Percentiles rank a stretch among this genome's conserved stretches.
These are phyloP conservation scores for Oreochromis grahami DNA, from an alignment of 2,797 vertebrate genomes.

Conservation along the genomic window DNA sequence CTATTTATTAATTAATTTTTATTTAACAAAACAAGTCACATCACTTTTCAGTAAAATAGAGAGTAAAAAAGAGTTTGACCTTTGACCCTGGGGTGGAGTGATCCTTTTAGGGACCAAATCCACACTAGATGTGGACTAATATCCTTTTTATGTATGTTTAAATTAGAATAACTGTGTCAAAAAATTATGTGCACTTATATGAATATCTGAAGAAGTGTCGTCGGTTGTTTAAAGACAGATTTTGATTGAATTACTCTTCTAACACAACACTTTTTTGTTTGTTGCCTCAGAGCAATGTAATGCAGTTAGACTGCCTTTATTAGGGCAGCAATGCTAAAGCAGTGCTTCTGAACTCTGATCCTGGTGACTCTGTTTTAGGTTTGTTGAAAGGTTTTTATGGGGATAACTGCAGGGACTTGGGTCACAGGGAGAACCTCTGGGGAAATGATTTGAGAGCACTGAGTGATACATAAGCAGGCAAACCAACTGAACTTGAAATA, in stretches of 20 bases:
- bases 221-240: not conserved
- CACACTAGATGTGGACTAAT: not conserved
- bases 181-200: not conserved
- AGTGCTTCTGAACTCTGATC: not conserved
- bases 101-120: not conserved
- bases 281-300: not conserved
- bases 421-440: not conserved
- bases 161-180: not conserved
- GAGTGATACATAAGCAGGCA: not conserved
- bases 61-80: not conserved
- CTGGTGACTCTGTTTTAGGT: not conserved
- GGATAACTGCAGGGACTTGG: not conserved
- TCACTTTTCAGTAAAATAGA: not conserved
- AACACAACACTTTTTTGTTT: not conserved
- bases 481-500: not conserved
- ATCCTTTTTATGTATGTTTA: not conserved
- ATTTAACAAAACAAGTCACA: not conserved
- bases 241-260: not conserved
- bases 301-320: not conserved
- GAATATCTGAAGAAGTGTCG: not conserved
- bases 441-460: not conserved
- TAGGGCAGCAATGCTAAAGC: not conserved
- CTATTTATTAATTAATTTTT: not conserved
- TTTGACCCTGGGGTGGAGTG: not conserved
- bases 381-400: not conserved